Percentiles rank a stretch among this genome's conserved stretches.
These are phyloP conservation scores for Synanceia verrucosa DNA, from an alignment of 2,797 vertebrate genomes.

Conservation along the genomic window DNA sequence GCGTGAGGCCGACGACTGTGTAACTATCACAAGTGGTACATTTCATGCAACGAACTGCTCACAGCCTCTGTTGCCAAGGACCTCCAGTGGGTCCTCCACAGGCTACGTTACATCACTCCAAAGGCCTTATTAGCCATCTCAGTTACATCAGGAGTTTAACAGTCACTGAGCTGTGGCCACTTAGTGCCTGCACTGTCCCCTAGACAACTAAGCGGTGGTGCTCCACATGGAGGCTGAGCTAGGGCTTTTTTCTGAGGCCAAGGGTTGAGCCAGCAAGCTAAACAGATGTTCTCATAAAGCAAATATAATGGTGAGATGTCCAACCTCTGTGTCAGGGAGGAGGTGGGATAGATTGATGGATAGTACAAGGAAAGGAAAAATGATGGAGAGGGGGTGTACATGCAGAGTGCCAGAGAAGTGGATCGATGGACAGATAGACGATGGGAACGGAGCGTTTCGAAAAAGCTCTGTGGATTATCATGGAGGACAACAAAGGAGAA, in stretches of 20 bases:
- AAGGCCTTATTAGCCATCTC: not conserved
- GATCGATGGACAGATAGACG: constrained; percentile 50
- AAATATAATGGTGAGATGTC: constrained; percentile 68
- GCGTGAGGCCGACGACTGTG: not conserved
- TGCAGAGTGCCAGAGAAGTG: constrained; percentile 35
- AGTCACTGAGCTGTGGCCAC: constrained; percentile 16
- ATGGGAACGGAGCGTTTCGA: constrained; percentile 40
- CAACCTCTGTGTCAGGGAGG: constrained; percentile 48
- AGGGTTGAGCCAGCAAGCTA: constrained; percentile 68
- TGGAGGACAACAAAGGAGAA: constrained; percentile 1
- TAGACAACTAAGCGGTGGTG: constrained; percentile 10
- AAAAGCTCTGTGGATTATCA: constrained; percentile 51
- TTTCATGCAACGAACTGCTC: not conserved
- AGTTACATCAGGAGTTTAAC: constrained; percentile 6
- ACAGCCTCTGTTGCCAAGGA: not conserved
- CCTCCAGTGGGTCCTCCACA: not conserved
- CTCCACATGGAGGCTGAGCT: constrained; percentile 51
- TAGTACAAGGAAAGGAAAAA: constrained; percentile 38
- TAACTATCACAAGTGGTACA: not conserved
- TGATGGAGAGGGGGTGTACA: not conserved
- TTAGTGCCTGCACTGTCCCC: constrained; percentile 6
- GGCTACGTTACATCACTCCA: constrained; percentile 6
- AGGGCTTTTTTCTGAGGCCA: constrained; percentile 61
- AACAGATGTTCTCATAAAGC: constrained; percentile 82
- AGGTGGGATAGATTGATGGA: constrained; percentile 71